Percentiles rank a stretch among this genome's conserved stretches.
Evolutionary conservation across 1,140 invertebrate genomes (phyloP).

Genomic region (Sogatella furcifera): DNA sequence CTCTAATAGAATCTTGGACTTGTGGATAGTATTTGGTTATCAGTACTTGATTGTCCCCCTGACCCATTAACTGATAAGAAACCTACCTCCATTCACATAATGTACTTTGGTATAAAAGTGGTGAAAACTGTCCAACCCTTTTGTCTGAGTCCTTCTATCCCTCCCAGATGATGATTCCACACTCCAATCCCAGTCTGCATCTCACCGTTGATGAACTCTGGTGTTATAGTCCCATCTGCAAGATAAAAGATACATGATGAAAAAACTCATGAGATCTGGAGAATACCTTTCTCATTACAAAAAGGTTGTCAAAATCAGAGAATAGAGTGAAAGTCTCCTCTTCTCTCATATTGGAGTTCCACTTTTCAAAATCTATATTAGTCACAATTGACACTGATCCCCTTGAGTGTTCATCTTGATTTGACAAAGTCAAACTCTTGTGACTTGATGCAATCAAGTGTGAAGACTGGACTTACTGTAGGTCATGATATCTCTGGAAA

Average conservation of each 20-base stretch:
- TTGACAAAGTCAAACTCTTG: neutral
- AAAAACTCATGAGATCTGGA: constrained; percentile 3
- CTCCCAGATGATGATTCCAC: too few relatives aligned
- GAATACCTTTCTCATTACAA: neutral
- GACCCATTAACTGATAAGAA: too few relatives aligned
- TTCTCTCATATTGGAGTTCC: constrained; percentile 1
- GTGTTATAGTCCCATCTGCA: neutral
- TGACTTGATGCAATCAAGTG: neutral
- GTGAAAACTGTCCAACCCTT: too few relatives aligned
- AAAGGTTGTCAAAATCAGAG: neutral
- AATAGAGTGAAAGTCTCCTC: neutral
- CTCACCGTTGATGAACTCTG: neutral
- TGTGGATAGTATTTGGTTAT: too few relatives aligned
- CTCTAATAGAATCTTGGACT: too few relatives aligned
- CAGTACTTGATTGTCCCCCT: too few relatives aligned
- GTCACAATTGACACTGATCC: neutral
- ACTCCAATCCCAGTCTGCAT: neutral
- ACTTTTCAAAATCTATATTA: constrained; percentile 2
- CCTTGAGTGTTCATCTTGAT: neutral
- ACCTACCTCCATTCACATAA: too few relatives aligned
- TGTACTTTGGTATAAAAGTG: too few relatives aligned
- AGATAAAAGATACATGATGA: neutral
- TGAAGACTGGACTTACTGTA: neutral
- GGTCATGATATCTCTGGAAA: neutral
- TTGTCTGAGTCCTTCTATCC: too few relatives aligned